These are phyloP conservation scores for Scaeva pyrastri DNA, from an alignment of 2,888 invertebrate genomes.

Conservation along the genomic window DNA sequence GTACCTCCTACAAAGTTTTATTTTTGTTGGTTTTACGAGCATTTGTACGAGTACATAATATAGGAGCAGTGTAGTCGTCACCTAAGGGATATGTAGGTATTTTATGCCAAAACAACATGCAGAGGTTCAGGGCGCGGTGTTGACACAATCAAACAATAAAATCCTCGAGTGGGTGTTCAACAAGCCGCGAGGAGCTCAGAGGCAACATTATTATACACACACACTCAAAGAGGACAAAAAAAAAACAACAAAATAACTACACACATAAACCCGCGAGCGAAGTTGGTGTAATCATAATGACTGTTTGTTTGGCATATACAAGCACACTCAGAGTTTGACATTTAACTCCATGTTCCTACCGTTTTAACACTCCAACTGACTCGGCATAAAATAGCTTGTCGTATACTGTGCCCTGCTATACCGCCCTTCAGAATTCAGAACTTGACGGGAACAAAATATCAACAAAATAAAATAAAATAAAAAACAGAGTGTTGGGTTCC, in stretches of 20 bases:
- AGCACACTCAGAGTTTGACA: conserved; percentile 68
- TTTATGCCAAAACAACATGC: background rate
- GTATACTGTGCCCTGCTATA: conserved; percentile 14
- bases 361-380: conserved; percentile 65
- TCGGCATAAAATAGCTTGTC: conserved; percentile 69
- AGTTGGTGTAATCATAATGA: conserved; percentile 68
- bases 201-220: conserved; percentile 29
- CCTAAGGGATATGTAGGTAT: conserved; percentile 45
- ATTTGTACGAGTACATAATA: background rate
- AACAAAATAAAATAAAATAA: conserved; percentile 6
- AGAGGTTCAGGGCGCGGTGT: conserved; percentile 18
- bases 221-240: too few relatives aligned
- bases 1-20: conserved; percentile 37
- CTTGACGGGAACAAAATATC: background rate
- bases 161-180: conserved; percentile 74
- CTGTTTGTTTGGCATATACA: conserved; percentile 60
- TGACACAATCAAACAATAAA: conserved; percentile 73
- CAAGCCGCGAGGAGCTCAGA: conserved; percentile 69
- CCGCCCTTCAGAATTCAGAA: conserved; percentile 3
- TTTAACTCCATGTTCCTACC: conserved; percentile 71
- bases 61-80: background rate
- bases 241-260: conserved; percentile 25
- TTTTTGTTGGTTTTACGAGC: conserved; percentile 26
- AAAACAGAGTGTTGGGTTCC: conserved; percentile 48
- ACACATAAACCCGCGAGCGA: conserved; percentile 45